These are phyloP conservation scores for Trachelipus rathkii DNA, from an alignment of 1,140 invertebrate species.

Conservation along the genomic window DNA sequence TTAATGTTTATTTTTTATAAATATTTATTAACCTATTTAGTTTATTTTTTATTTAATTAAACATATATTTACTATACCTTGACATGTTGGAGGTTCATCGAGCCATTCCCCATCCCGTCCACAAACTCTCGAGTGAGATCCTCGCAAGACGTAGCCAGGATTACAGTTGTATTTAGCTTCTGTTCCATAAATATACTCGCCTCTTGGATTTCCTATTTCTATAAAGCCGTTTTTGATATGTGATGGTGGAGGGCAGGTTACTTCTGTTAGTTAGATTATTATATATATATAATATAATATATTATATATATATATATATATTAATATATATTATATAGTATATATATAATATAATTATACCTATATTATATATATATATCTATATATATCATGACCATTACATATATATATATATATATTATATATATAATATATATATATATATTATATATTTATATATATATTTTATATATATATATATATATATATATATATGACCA, in stretches of 20 bases:
- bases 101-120: conserved; percentile 41
- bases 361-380: too few species aligned
- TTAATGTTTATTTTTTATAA: too few species aligned
- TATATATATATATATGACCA: too few species aligned
- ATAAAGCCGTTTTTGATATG: conserved; percentile 42
- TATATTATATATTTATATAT: too few species aligned
- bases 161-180: conserved; percentile 46
- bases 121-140: conserved; percentile 32
- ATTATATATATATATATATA: conserved; percentile 8
- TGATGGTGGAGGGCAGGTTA: conserved; percentile 45
- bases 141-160: conserved; percentile 45
- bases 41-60: too few species aligned
- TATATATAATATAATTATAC: too few species aligned
- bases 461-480: too few species aligned
- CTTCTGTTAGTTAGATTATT: conserved; percentile 30
- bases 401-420: too few species aligned
- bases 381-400: too few species aligned
- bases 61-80: conserved; percentile 24
- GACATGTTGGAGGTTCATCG: conserved; percentile 34
- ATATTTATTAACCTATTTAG: too few species aligned
- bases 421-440: too few species aligned
- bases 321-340: background rate
- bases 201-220: conserved; percentile 39
- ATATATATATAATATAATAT: background rate
- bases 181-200: conserved; percentile 43